Evolutionary conservation across 2,113 vertebrate genomes (phyloP).

Genomic region (Rhagologus leucostigma): DNA sequence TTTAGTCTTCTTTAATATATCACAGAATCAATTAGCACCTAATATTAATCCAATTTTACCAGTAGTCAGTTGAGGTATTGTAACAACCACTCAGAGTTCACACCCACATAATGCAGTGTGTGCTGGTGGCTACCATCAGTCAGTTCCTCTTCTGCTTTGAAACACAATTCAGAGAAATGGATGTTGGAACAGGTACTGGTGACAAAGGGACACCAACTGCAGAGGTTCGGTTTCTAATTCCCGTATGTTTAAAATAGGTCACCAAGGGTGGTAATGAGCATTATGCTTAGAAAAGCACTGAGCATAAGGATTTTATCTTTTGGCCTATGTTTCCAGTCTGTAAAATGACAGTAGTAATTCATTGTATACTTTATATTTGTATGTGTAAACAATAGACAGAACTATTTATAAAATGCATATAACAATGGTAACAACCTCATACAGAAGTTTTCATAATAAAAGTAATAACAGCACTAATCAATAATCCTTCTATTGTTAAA

Average conservation of each 20-base stretch:
- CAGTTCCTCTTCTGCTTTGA: not conserved
- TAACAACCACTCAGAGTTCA: not conserved
- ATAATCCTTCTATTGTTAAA: not conserved
- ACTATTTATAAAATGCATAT: not conserved
- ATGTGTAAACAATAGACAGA: not conserved
- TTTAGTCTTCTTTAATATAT: not conserved
- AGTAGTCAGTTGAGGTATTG: not conserved
- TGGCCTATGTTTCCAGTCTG: not conserved
- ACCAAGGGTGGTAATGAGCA: not conserved
- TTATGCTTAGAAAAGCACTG: not conserved
- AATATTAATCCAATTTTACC: not conserved
- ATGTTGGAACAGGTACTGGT: accelerated
- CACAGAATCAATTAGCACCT: not conserved
- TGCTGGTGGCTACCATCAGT: not conserved
- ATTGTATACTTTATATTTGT: not conserved
- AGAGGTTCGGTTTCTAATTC: not conserved
- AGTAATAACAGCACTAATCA: not conserved
- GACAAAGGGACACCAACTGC: not conserved
- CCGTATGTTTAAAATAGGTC: not conserved
- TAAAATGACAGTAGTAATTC: not conserved
- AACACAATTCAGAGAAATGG: not conserved
- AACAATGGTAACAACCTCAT: not conserved
- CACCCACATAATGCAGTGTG: accelerated
- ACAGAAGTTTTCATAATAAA: not conserved
- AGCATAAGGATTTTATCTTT: not conserved